Evolutionary conservation across 2,797 vertebrate genomes (phyloP).

Genomic region (Lutjanus argentimaculatus): DNA sequence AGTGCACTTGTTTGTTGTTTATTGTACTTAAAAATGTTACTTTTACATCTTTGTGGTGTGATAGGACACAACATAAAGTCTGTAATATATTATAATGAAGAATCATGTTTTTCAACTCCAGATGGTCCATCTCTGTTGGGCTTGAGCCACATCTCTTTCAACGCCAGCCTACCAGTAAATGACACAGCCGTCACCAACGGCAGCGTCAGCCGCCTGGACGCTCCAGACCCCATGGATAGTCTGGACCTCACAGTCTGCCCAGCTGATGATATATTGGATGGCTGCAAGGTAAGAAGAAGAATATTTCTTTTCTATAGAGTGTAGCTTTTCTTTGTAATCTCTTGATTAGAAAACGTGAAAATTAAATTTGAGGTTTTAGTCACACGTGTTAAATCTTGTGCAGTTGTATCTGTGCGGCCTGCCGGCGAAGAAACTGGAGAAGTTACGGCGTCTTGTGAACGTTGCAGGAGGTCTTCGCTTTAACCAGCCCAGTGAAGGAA

Average conservation of each 20-base stretch:
- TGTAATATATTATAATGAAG: not conserved
- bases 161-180: constrained; percentile 88
- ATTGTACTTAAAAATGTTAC: not conserved
- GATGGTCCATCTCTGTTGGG: constrained; percentile 88
- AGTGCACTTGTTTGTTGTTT: not conserved
- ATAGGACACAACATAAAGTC: not conserved
- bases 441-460: constrained; percentile 93
- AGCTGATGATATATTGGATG: constrained; percentile 94
- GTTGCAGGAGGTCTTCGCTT: constrained; percentile 93
- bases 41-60: not conserved
- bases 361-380: accelerated
- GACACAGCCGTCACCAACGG: constrained; percentile 89
- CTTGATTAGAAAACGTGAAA: not conserved
- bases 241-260: constrained; percentile 91
- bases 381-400: not conserved
- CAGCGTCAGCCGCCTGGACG: constrained; percentile 86
- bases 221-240: constrained; percentile 88
- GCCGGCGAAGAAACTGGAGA: constrained; percentile 92
- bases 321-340: not conserved
- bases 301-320: not conserved
- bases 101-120: constrained; percentile 19
- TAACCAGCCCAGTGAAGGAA: constrained; percentile 94
- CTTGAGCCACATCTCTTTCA: constrained; percentile 94
- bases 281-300: constrained; percentile 89
- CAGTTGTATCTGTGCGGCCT: constrained; percentile 96